A percentile compares a stretch with the other conserved stretches of the same genome.
Evolutionary conservation across 2,113 vertebrate genomes (phyloP).

Genomic region (Tychaedon coryphoeus): DNA sequence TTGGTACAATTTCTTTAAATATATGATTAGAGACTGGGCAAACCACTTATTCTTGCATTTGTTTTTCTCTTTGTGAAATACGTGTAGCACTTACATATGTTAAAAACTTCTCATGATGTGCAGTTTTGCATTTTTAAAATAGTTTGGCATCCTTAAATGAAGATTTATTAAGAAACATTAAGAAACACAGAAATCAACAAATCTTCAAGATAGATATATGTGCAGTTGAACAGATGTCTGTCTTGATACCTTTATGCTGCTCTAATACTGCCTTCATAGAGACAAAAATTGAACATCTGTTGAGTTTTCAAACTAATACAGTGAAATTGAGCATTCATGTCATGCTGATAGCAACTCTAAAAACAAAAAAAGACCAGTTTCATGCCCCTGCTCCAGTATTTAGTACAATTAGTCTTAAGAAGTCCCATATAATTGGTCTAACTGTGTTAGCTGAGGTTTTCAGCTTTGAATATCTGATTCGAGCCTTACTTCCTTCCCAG

Average conservation of each 20-base stretch:
- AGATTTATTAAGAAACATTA: slow-evolving; percentile 21
- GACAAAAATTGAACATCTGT: slow-evolving; percentile 14
- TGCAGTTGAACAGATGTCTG: slow-evolving; percentile 8
- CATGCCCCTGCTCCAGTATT: not conserved
- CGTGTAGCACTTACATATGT: rapidly evolving
- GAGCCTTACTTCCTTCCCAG: not conserved
- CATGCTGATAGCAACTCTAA: not conserved
- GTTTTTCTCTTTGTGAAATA: not conserved
- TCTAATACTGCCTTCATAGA: not conserved
- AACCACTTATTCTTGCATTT: not conserved
- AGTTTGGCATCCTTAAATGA: not conserved
- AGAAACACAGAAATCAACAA: not conserved
- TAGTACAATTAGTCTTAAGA: not conserved
- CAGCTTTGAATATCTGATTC: not conserved
- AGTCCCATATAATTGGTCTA: not conserved
- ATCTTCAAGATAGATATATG: not conserved
- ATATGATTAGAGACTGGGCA: not conserved
- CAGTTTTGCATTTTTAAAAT: not conserved
- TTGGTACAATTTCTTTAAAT: not conserved
- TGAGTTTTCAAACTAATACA: not conserved
- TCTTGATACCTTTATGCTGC: not conserved
- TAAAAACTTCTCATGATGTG: not conserved
- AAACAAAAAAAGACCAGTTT: not conserved
- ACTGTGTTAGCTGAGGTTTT: not conserved
- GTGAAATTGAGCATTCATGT: not conserved